Percentiles rank a stretch among this genome's conserved stretches.
Evolutionary conservation across 2,888 invertebrate species (phyloP).

Genomic region (Diarsia dahlii): DNA sequence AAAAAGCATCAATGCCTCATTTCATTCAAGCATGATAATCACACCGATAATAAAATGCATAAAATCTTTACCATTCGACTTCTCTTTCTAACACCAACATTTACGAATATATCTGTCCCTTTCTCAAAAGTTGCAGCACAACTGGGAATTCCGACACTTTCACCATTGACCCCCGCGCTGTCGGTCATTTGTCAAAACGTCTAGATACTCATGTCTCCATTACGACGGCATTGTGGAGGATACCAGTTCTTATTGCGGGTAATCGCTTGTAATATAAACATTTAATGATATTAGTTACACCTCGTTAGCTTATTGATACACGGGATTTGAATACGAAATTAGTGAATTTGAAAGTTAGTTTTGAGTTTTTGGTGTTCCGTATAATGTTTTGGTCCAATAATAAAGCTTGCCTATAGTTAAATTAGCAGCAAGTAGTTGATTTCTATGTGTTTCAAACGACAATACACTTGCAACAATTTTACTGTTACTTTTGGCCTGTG

Average conservation of each 20-base stretch:
- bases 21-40: constrained; percentile 29
- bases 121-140: constrained; percentile 65
- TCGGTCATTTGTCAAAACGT: constrained; percentile 78
- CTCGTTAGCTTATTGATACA: constrained; percentile 49
- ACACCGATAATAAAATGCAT: constrained; percentile 43
- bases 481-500: too few species aligned
- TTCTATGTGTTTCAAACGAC: too few species aligned
- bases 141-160: constrained; percentile 84
- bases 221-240: constrained; percentile 53
- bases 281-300: constrained; percentile 56
- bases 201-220: constrained; percentile 71
- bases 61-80: not conserved
- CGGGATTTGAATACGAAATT: constrained; percentile 16
- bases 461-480: too few species aligned
- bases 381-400: not conserved
- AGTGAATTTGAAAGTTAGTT: constrained; percentile 30
- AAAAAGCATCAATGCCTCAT: constrained; percentile 26
- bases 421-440: too few species aligned
- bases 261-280: constrained; percentile 59
- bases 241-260: constrained; percentile 51
- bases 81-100: constrained; percentile 40
- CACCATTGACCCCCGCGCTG: constrained; percentile 76
- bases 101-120: constrained; percentile 31
- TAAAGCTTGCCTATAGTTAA: not conserved
- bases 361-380: constrained; percentile 11